These are phyloP conservation scores for Amphiduros pacificus DNA, from an alignment of 2,888 invertebrate genomes.

Conservation along the genomic window DNA sequence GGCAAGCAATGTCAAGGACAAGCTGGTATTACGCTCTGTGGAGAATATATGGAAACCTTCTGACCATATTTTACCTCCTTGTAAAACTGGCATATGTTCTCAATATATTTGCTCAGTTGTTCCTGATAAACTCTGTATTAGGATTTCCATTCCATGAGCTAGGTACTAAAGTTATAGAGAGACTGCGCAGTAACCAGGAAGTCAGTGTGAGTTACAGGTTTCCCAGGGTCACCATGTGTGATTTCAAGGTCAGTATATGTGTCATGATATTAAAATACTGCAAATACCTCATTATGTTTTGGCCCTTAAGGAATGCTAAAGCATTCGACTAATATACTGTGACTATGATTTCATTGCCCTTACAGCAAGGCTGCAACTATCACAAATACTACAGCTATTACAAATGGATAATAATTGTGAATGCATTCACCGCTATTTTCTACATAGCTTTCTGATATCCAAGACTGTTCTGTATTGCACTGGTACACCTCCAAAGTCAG, in stretches of 20 bases:
- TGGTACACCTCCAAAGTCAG: too few species aligned
- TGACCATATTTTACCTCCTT: constrained; percentile 60
- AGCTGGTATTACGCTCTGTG: constrained; percentile 31
- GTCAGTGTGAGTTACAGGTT: constrained; percentile 27
- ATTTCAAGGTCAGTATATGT: constrained; percentile 32
- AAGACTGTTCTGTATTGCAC: too few species aligned
- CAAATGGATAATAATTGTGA: too few species aligned
- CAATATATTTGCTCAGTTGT: constrained; percentile 61
- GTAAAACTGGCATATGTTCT: constrained; percentile 58
- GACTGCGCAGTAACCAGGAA: constrained; percentile 20
- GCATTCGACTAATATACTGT: too few species aligned
- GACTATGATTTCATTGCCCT: too few species aligned
- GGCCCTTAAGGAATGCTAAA: too few species aligned
- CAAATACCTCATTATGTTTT: too few species aligned
- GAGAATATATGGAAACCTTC: constrained; percentile 60
- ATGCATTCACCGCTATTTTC: too few species aligned
- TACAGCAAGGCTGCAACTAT: too few species aligned
- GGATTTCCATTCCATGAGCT: constrained; percentile 48
- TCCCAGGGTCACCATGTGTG: constrained; percentile 33
- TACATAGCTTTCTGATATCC: too few species aligned
- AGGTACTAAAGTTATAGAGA: constrained; percentile 29
- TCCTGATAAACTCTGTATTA: constrained; percentile 61
- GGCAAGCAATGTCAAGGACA: constrained; percentile 37
- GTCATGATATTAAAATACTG: too few species aligned
- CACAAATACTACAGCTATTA: too few species aligned